Base-by-base conservation (phyloP, 2,113 vertebrate genomes). In the Percina caprodes region DNA sequence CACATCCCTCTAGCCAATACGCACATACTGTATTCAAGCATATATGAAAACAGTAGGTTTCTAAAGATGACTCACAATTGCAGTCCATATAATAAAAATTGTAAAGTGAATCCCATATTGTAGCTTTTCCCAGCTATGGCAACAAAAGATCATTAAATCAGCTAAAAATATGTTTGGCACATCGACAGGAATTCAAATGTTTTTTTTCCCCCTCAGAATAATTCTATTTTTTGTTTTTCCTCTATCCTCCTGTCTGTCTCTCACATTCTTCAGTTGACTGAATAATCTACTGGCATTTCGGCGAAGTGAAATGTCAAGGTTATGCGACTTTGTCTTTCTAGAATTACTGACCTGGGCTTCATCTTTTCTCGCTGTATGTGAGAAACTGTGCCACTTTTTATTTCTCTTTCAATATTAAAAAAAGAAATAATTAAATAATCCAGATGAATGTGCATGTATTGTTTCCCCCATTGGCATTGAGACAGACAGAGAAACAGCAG, bases 221-320 rank as follows among this genome's bases (percentile, higher is more conserved):
- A 78, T 54, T 82, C 66, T 83, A 74, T 88, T 86, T 86, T 86
- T 79, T 48, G 39, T 87, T 83, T 73, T 67, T 46, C 55, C 55
- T 79, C 74, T 59, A 72, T 19, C 67, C 23, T 45, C 16, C 72
- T 87, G 65, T 78, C 83, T 78, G 75, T 92, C 86, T 90, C 62
- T 84, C 77, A 69, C 55, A 14, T 65, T 82, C 79, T 69, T 91
- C 86, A 87, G 63, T 89, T 80, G 87, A 91, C 82, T 91, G 89
- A 92, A 90, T 88, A 93, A 89, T 89, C 87, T 81, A 78, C 79
- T 92, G 91, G 89, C 89, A 92, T 94, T 94, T 92, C 69, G 52
- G 68, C 75, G 14, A 85, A 87, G 83, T 76, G 77, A 95, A 94
- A 95, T 94, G 92, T 91, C 94, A 95, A 94, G 93, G 94, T 94